Conservation (phyloP, 2,797 vertebrate species). For the Molossus alvarezi region DNA sequence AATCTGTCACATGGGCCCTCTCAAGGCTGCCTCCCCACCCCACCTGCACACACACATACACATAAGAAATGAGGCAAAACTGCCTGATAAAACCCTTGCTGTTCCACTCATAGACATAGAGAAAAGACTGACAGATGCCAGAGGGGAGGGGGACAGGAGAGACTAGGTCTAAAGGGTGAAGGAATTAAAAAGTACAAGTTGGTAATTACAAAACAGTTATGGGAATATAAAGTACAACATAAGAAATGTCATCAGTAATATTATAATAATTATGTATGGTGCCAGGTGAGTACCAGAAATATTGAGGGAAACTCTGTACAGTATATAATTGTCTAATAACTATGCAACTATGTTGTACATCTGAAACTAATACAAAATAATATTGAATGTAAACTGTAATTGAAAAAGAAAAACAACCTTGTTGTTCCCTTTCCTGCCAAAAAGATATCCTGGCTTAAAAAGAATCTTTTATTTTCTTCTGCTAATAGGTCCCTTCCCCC, state of each 20-base stretch:
- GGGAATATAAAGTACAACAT: background rate
- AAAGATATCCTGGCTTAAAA: background rate
- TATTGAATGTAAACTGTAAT: background rate
- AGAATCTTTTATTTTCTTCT: background rate
- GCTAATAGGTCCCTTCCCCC: background rate
- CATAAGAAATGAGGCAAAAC: background rate
- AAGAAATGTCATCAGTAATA: background rate
- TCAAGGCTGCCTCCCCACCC: fast-evolving
- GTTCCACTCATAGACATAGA: background rate
- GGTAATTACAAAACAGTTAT: background rate
- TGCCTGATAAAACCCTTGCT: background rate
- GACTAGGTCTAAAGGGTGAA: background rate
- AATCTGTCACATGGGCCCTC: background rate
- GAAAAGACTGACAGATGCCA: background rate
- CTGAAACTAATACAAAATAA: background rate
- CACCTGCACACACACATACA: background rate
- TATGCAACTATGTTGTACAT: too few species aligned
- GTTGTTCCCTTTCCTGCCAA: background rate
- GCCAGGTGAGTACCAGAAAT: background rate
- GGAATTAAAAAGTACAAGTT: background rate
- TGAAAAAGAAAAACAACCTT: background rate
- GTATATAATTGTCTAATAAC: background rate
- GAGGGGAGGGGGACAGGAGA: background rate
- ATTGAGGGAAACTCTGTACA: background rate
- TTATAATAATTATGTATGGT: background rate